Evolutionary conservation across 2,113 vertebrate species (phyloP), one percentile per base, ranked within the genome.

Genomic region (Serinus canaria): DNA sequence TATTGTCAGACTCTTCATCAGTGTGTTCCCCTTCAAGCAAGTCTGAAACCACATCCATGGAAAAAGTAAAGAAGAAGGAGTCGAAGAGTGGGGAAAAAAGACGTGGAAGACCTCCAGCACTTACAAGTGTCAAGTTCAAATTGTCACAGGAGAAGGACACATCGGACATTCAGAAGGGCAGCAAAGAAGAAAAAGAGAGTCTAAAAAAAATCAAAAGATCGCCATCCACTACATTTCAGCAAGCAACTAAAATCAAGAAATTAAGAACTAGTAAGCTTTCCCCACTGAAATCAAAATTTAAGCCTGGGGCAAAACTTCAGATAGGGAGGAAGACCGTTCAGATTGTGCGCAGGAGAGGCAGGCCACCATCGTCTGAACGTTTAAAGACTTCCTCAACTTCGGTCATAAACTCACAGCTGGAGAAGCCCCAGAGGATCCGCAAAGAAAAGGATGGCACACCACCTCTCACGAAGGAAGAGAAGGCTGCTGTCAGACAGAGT

Each of bases 231-330:
- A 97, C 98, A 1, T 98, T 98, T 96, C 98, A 98, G 94, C 98
- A 98, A 72, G 98, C 98, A 78, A 97, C 98, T 96, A 99, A 99
- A 98, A 98, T 99, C 76, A 99, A 99, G 97, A 98, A 99, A 91
- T 95, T 99, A 89, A 97, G 98, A 97, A 98, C 98, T 82, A 98
- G 99, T 79, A 99, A 99, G 97, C 98, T 99, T 25, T 98, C 98
- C 80, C 99, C 99, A 47, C 98, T 99, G 69, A 99, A 99, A 97
- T 99, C 99, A 58, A 98, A 98, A 88, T 99, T 99, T 96, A 99
- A 99, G 91, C 97, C 98, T 60, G 98, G 98, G 87, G 96, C 97
- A 2, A 98, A 98, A 60, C 97, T 98, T 89, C 98, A 98, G 44
- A 96, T 98, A 44, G 98, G 97, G 81, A 98, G 98, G 90, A 99